Conservation (phyloP, 2,888 invertebrate genomes). For the Rotaria magnacalcarata region DNA sequence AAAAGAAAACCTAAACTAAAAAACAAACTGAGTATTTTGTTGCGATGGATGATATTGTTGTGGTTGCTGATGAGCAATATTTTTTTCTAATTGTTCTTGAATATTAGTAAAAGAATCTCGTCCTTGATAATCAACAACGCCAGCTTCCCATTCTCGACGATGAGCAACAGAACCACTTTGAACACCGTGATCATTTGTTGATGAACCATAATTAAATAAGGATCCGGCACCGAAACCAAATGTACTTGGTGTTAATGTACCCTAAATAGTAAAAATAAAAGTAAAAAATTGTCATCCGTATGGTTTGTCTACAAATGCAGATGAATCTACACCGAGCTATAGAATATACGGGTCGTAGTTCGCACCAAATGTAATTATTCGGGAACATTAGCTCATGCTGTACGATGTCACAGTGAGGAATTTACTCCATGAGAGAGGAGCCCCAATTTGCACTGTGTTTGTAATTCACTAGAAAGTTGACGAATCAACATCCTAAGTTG, state of each 20-base stretch:
- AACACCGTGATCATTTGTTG: conserved; percentile 25
- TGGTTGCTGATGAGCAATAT: neutral
- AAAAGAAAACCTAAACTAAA: too few relatives aligned
- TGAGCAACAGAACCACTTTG: conserved; percentile 41
- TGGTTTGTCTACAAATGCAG: conserved; percentile 32
- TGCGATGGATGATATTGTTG: conserved; percentile 13
- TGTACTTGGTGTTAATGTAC: neutral
- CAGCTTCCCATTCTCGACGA: conserved; percentile 42
- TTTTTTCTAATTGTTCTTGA: conserved; percentile 44
- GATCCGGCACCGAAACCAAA: neutral
- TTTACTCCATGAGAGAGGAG: neutral
- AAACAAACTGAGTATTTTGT: neutral
- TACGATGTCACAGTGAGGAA: conserved; percentile 32
- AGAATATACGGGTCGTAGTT: conserved; percentile 24
- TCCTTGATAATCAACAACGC: conserved; percentile 44
- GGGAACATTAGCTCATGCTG: conserved; percentile 15
- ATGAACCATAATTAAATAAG: neutral
- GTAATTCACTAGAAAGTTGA: neutral
- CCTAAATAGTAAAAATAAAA: neutral
- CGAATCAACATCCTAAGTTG: neutral
- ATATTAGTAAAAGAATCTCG: conserved; percentile 44
- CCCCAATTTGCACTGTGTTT: neutral
- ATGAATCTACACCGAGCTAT: neutral
- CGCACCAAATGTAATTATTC: neutral
- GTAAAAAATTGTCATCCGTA: neutral